These are phyloP conservation scores for Trachymyrmex septentrionalis DNA, from an alignment of 1,140 invertebrate genomes.

Conservation along the genomic window DNA sequence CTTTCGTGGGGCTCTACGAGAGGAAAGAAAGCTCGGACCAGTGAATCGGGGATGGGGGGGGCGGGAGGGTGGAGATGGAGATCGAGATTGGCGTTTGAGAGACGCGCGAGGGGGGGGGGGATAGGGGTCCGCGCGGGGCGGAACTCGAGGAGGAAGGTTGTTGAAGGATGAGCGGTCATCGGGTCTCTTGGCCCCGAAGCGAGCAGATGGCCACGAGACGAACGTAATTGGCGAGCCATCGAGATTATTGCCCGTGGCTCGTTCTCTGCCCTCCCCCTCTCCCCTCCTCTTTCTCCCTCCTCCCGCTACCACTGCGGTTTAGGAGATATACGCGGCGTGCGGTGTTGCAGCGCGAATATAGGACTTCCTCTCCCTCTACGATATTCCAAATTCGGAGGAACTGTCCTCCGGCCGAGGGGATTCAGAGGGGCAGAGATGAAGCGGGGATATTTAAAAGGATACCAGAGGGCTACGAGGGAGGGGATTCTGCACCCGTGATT, in stretches of 20 bases:
- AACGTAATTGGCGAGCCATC: conserved; percentile 82
- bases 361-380: conserved; percentile 40
- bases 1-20: background rate
- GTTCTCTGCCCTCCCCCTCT: background rate
- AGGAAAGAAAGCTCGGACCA: background rate
- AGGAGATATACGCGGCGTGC: background rate
- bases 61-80: conserved; percentile 54
- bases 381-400: conserved; percentile 59
- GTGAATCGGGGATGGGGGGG: background rate
- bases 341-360: background rate
- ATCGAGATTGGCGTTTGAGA: conserved; percentile 7
- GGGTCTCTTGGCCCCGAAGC: conserved; percentile 71
- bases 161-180: conserved; percentile 74
- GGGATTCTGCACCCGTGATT: conserved; percentile 3
- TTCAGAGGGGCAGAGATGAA: conserved; percentile 13
- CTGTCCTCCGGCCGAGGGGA: conserved; percentile 34
- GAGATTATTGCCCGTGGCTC: conserved; percentile 80
- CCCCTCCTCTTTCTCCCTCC: background rate
- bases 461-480: background rate
- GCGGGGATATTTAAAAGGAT: conserved; percentile 17
- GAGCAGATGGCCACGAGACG: conserved; percentile 84
- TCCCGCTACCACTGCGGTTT: conserved; percentile 7
- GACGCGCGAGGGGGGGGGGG: conserved; percentile 6
- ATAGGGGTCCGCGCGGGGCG: conserved; percentile 7
- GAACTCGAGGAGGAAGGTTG: conserved; percentile 64